These are phyloP conservation scores for Rhinichthys klamathensis DNA, from an alignment of 2,113 vertebrate species.

Conservation along the genomic window DNA sequence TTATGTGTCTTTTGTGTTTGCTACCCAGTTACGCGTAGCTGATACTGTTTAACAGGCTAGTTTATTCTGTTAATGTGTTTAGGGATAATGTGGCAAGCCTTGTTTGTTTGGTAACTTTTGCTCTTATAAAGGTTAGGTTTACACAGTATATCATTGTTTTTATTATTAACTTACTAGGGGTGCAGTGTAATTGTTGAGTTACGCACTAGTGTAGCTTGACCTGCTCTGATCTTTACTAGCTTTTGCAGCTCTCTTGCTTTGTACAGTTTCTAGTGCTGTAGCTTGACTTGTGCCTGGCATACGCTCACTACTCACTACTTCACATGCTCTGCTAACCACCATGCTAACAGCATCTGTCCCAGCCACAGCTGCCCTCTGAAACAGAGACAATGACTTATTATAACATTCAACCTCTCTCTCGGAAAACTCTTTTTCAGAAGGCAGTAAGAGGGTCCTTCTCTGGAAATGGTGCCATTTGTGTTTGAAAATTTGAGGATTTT, in stretches of 20 bases:
- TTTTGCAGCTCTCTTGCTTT: slow-evolving; percentile 1
- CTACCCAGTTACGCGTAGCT: background rate
- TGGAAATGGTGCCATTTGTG: slow-evolving; percentile 6
- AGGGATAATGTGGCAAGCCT: background rate
- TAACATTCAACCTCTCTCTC: background rate
- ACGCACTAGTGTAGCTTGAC: background rate
- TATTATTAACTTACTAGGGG: background rate
- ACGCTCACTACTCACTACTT: background rate
- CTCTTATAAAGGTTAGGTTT: background rate
- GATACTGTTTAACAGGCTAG: background rate
- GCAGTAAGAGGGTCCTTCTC: background rate
- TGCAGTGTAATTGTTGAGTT: background rate
- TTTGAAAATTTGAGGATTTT: background rate
- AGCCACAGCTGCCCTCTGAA: slow-evolving; percentile 9
- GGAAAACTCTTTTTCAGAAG: background rate
- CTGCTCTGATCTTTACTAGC: slow-evolving; percentile 5
- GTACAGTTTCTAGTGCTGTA: background rate
- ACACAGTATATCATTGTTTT: background rate
- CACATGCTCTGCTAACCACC: slow-evolving; percentile 7
- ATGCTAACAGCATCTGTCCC: slow-evolving; percentile 26
- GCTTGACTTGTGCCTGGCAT: slow-evolving; percentile 36
- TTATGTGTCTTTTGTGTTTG: background rate
- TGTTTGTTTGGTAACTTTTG: background rate
- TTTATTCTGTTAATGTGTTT: background rate
- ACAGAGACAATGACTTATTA: background rate